Percentiles rank a stretch among this genome's conserved stretches.
Evolutionary conservation across 1,140 invertebrate genomes (phyloP).

Genomic region (Magallana gigas): DNA sequence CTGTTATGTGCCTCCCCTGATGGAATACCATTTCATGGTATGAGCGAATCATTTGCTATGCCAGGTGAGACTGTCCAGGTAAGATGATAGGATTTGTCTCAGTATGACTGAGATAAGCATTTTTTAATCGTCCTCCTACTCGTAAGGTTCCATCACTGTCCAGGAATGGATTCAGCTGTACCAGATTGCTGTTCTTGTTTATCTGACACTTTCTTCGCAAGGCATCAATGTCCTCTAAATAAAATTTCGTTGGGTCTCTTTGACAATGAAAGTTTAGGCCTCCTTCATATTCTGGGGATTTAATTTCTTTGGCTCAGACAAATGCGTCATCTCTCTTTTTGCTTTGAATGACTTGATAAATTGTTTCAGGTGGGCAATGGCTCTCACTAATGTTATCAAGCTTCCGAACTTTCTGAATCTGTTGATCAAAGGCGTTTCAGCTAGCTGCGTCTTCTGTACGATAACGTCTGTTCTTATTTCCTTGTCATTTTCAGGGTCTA

Average conservation of each 20-base stretch:
- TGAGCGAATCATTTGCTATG: constrained; percentile 29
- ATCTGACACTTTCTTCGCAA: neutral
- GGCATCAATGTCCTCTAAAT: neutral
- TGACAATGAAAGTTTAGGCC: constrained; percentile 5
- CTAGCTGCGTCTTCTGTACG: neutral
- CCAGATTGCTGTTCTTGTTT: neutral
- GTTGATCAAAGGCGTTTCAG: neutral
- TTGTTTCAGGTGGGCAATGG: constrained; percentile 34
- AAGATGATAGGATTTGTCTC: constrained; percentile 46
- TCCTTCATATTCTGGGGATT: neutral
- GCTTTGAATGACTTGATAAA: constrained; percentile 30
- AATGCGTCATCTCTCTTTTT: neutral
- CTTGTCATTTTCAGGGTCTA: constrained; percentile 38
- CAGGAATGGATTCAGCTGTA: neutral
- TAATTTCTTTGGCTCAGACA: too few relatives aligned
- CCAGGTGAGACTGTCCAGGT: constrained; percentile 42
- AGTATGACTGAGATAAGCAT: neutral
- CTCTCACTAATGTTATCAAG: constrained; percentile 8
- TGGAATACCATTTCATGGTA: constrained; percentile 34
- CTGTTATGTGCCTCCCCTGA: constrained; percentile 46
- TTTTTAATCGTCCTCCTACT: constrained; percentile 39
- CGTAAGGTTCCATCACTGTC: constrained; percentile 32
- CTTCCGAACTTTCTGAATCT: constrained; percentile 30
- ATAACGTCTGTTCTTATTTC: constrained; percentile 34
- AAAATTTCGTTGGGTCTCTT: neutral